phyloP scores from a whole-genome alignment of 2,797 vertebrate species.

The Hipposideros larvatus region DNA sequence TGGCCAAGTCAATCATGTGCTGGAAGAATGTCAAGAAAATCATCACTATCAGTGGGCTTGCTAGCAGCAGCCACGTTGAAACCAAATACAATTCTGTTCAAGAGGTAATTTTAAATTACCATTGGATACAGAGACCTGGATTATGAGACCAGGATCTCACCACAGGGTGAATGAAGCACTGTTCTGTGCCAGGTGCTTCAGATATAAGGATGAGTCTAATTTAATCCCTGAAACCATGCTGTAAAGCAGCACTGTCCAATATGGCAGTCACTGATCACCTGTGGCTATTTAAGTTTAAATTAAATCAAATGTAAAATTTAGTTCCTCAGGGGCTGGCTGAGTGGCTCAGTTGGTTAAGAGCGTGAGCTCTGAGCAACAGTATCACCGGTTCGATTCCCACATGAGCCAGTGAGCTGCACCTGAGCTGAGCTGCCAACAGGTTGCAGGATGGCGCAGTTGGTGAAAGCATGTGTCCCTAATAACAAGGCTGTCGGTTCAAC shows the following conservation, averaged over 20 bases:
- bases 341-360: no score
- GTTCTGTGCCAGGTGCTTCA: background rate
- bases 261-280: background rate
- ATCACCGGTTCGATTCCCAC: no score
- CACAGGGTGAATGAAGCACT: background rate
- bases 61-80: background rate
- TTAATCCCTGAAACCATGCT: background rate
- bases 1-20: background rate
- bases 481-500: no score
- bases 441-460: no score
- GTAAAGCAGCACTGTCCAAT: background rate
- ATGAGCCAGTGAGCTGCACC: no score
- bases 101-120: conserved; percentile 10
- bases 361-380: no score
- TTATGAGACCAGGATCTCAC: background rate
- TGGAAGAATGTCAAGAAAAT: background rate
- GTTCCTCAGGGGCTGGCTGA: background rate
- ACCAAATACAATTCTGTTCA: background rate
- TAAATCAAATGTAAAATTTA: background rate
- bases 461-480: no score
- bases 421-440: no score
- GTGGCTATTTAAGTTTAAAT: conserved; percentile 7
- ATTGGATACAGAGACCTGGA: background rate
- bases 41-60: background rate
- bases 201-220: background rate